Percentiles rank a stretch among this genome's conserved stretches.
phyloP scores from a whole-genome alignment of 2,113 vertebrate species.

The Aphyosemion australe region DNA sequence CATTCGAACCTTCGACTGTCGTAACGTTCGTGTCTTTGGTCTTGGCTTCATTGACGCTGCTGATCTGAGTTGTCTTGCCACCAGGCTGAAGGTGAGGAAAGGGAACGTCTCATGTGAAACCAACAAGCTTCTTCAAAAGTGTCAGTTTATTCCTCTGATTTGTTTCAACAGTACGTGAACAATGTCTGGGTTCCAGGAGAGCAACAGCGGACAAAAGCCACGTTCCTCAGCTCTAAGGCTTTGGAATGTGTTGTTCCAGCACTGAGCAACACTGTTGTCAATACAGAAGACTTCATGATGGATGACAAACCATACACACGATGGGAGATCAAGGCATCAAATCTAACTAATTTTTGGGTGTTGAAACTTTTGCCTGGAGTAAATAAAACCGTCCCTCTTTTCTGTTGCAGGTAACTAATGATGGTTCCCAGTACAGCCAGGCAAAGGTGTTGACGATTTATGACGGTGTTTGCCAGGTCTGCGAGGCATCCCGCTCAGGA shows the following conservation, averaged over 20 bases:
- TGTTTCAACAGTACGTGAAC: conserved; percentile 66
- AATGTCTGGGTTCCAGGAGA: conserved; percentile 76
- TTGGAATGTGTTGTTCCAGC: conserved; percentile 81
- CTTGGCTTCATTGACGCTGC: conserved; percentile 67
- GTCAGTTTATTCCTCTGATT: not conserved
- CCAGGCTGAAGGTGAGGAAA: conserved; percentile 74
- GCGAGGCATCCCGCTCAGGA: conserved; percentile 69
- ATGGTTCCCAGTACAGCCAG: conserved; percentile 80
- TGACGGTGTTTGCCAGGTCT: conserved; percentile 81
- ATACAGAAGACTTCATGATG: conserved; percentile 74
- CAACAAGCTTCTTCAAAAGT: not conserved
- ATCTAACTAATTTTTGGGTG: not conserved
- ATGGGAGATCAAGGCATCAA: conserved; percentile 85
- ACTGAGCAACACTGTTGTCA: conserved; percentile 65
- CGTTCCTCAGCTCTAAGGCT: conserved; percentile 82
- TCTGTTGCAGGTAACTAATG: conserved; percentile 77
- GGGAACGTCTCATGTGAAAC: not conserved
- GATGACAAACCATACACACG: conserved; percentile 77
- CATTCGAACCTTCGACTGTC: conserved; percentile 61
- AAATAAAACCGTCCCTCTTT: not conserved
- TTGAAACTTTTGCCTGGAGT: too few relatives aligned
- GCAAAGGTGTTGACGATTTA: conserved; percentile 80
- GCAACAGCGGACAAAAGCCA: conserved; percentile 76
- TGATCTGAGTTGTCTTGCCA: conserved; percentile 75
- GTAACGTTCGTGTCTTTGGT: conserved; percentile 64